Evolutionary conservation across 2,888 invertebrate genomes (phyloP).

Genomic region (Neoitamus cyanurus): DNA sequence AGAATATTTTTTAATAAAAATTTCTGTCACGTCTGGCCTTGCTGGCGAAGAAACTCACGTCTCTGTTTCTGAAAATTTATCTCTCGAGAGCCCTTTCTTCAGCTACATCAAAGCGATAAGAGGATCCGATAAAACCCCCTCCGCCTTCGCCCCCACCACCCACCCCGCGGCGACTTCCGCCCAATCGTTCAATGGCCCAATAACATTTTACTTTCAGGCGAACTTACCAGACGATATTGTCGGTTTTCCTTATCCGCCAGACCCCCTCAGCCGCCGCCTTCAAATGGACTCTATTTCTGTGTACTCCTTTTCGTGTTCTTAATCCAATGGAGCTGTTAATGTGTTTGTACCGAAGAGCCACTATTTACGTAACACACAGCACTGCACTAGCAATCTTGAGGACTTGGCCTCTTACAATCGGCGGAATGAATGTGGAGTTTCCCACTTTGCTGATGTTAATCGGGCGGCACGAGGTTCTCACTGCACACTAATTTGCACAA

Average conservation of each 20-base stretch:
- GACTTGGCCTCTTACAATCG: not conserved
- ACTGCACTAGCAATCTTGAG: not conserved
- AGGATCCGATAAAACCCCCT: conserved; percentile 13
- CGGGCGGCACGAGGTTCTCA: conserved; percentile 3
- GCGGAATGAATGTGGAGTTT: not conserved
- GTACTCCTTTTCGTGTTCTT: conserved; percentile 32
- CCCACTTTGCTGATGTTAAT: not conserved
- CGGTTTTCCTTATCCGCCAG: not conserved
- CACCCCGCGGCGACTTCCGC: not conserved
- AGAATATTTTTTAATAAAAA: conserved; percentile 20
- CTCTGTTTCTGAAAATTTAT: conserved; percentile 39
- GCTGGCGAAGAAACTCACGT: conserved; percentile 3
- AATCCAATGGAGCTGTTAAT: conserved; percentile 37
- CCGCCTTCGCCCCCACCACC: not conserved
- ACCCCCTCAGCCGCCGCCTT: not conserved
- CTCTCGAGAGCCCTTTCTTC: conserved; percentile 28
- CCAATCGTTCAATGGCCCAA: conserved; percentile 5
- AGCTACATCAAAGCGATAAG: conserved; percentile 36
- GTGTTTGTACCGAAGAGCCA: not conserved
- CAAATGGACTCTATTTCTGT: not conserved
- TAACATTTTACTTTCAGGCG: conserved; percentile 6
- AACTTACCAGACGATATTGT: conserved; percentile 41
- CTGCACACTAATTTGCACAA: not conserved
- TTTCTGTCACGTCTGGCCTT: conserved; percentile 24
- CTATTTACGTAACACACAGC: conserved; percentile 31